A percentile compares a stretch with the other conserved stretches of the same genome.
Evolutionary conservation across 2,797 vertebrate genomes (phyloP).

Genomic region (Notoglanidium macrostoma): DNA sequence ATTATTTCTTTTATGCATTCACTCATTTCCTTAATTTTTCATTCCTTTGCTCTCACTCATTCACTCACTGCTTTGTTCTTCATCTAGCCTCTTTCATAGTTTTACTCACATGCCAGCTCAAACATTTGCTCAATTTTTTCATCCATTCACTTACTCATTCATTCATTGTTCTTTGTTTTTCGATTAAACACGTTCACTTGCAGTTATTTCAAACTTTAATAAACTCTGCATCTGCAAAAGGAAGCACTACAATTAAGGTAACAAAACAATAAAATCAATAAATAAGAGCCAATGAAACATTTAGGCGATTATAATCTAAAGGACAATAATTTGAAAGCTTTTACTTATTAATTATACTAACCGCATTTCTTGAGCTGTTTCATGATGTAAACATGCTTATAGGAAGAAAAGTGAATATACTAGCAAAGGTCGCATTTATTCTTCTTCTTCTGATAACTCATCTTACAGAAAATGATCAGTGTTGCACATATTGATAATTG

Average conservation of each 20-base stretch:
- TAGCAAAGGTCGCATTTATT: not conserved
- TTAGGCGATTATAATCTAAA: not conserved
- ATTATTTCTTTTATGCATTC: not conserved
- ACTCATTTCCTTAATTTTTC: not conserved
- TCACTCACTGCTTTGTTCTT: not conserved
- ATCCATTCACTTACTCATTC: not conserved
- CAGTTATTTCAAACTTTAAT: not conserved
- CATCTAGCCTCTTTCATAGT: not conserved
- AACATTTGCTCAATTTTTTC: not conserved
- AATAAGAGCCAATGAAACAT: not conserved
- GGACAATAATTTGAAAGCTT: not conserved
- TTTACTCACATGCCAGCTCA: too few species aligned
- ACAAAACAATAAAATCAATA: not conserved
- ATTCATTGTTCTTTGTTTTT: too few species aligned
- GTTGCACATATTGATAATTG: not conserved
- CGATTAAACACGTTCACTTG: not conserved
- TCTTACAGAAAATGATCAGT: not conserved
- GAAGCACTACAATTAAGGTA: not conserved
- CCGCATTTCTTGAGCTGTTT: not conserved
- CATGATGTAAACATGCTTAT: not conserved
- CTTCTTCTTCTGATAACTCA: not conserved
- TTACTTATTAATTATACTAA: not conserved
- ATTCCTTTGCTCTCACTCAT: not conserved
- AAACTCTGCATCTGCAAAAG: not conserved
- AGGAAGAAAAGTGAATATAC: not conserved